Base-by-base conservation (phyloP, 2,113 vertebrate genomes). In the Rhegmatorhina hoffmannsi region DNA sequence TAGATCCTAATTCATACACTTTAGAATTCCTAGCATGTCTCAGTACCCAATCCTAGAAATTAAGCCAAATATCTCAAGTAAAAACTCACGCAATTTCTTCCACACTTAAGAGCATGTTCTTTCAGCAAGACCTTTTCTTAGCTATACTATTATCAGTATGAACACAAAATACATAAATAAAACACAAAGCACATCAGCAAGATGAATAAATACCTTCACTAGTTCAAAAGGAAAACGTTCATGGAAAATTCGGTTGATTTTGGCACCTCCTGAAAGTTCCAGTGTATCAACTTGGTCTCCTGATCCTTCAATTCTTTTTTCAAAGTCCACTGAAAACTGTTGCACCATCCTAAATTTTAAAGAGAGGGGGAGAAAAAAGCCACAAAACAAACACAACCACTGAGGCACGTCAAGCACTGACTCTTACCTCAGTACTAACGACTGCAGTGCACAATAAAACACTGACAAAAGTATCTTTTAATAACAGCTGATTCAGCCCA, bases 191-290 rank as follows among this genome's bases (percentile, higher is more conserved):
- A 50, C 12, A 50, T 21, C n/a, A 55, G 47, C 19, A 85, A 82
- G 63, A 95, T 59, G 28, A 34, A 92, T 75, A 96, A 95, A 89
- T 96, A 98, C 98, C 98, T 98, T 98, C 64, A 98, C 97, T 12
- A 98, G 97, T 82, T 98, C 98, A 97, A 98, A 98, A 66, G 98
- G 98, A 96, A 98, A 98, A 62, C 98, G 98, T 58, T 98, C 98
- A 13, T 98, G 98, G 95, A 98, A 98, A 91, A 98, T 98, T 14
- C 98, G 98, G 78, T 98, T 98, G 95, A 98, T 98, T 94, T 98
- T 98, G 59, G 98, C 98, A 68, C 98, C 98, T 78, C 98, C 98
- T 43, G 98, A 98, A 90, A 98, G 97, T 72, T 98, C 98, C 55
- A 98, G 84, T 0, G 98, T 98, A 49, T 98, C 98, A 15, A 98